phyloP scores from a whole-genome alignment of 2,888 invertebrate species.

The Eubasilissa splendida region DNA sequence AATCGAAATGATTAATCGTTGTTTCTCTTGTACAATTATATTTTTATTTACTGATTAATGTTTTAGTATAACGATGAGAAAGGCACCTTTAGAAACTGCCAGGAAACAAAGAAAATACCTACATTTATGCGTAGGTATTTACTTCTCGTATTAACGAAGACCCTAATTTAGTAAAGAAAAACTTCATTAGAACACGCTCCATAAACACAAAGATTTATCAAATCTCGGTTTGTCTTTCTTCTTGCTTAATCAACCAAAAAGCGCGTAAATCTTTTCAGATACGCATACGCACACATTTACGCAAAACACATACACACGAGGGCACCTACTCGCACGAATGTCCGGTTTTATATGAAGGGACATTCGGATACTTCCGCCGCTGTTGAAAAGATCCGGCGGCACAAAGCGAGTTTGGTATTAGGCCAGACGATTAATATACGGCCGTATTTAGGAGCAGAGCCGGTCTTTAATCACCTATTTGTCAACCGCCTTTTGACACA shows the following conservation, averaged over 20 bases:
- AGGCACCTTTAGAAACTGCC: no score
- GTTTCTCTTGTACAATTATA: no score
- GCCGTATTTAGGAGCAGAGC: neutral
- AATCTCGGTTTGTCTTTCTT: slow-evolving; percentile 39
- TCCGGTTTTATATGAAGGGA: slow-evolving; percentile 35
- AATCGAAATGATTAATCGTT: no score
- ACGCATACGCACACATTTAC: slow-evolving; percentile 15
- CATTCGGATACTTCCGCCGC: slow-evolving; percentile 36
- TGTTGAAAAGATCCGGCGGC: slow-evolving; percentile 33
- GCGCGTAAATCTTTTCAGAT: slow-evolving; percentile 36
- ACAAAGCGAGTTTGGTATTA: slow-evolving; percentile 35
- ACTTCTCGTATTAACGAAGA: neutral
- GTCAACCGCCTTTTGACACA: slow-evolving; percentile 54
- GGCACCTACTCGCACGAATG: slow-evolving; percentile 9
- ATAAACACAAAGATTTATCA: slow-evolving; percentile 39
- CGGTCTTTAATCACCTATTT: slow-evolving; percentile 57
- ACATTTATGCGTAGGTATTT: neutral
- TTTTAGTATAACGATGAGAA: neutral
- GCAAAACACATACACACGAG: no score
- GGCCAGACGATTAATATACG: slow-evolving; percentile 39
- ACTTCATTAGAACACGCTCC: slow-evolving; percentile 33
- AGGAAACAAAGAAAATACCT: slow-evolving; percentile 15
- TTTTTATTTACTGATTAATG: slow-evolving; percentile 28
- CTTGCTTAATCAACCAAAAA: slow-evolving; percentile 35
- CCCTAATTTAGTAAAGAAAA: slow-evolving; percentile 33